phyloP scores from a whole-genome alignment of 2,113 vertebrate genomes.

The Bambusicola thoracicus region DNA sequence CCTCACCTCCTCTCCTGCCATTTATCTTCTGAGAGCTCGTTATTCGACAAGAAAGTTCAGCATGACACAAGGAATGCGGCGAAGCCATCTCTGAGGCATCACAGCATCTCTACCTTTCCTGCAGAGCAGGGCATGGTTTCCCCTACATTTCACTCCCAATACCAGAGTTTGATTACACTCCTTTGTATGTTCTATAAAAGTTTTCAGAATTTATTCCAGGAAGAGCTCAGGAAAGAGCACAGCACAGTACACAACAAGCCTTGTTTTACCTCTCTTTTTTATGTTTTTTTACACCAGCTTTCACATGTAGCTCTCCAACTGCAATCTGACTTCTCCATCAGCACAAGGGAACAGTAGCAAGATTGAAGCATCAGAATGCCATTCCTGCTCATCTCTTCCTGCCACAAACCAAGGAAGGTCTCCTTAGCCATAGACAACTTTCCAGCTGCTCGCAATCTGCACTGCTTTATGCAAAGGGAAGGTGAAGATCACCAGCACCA shows the following conservation, averaged over 20 bases:
- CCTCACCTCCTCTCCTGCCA: not conserved
- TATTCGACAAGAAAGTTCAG: not conserved
- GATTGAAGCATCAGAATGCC: not conserved
- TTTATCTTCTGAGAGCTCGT: slow-evolving; percentile 8
- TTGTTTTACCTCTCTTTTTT: not conserved
- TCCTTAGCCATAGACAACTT: not conserved
- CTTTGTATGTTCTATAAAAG: not conserved
- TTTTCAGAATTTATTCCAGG: not conserved
- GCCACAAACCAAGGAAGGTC: not conserved
- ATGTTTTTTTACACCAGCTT: not conserved
- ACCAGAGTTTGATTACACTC: not conserved
- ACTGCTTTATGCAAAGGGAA: not conserved
- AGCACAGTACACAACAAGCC: not conserved
- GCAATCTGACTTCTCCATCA: not conserved
- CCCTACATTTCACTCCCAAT: not conserved
- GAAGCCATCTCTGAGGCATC: not conserved
- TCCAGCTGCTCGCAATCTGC: not conserved
- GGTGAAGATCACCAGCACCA: not conserved
- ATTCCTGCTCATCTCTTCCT: not conserved
- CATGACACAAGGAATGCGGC: not conserved
- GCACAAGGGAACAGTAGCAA: not conserved
- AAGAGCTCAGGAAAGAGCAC: not conserved
- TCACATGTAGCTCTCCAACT: not conserved
- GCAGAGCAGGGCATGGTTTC: not conserved
- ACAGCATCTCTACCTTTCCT: not conserved